Conservation (phyloP, 2,113 vertebrate genomes). For the cattle (Bos taurus) region ARS-UCD2.0 NC_037329.1:68385501-68386000, state of each 20-base stretch:
- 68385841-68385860: not conserved
- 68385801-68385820: not conserved
- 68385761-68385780: not conserved
- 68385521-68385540: not conserved
- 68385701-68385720: not conserved
- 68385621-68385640: not conserved
- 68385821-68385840: not conserved
- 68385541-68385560: not conserved
- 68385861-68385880: not conserved
- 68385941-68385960: not conserved
- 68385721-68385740: not conserved
- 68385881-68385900: not conserved
- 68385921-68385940: not conserved
- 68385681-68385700: not conserved
- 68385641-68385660: not conserved
- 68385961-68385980: not conserved
- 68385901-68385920: not conserved
- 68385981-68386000: not conserved
- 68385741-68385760: not conserved
- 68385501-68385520: not conserved
- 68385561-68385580: not conserved
- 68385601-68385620: not conserved
- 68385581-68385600: not conserved
- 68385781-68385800: not conserved
- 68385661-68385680: not conserved